A percentile compares a stretch with the other conserved stretches of the same genome.
Conservation (phyloP, 2,797 vertebrate species). For the Phyllotis vaccarum region DNA sequence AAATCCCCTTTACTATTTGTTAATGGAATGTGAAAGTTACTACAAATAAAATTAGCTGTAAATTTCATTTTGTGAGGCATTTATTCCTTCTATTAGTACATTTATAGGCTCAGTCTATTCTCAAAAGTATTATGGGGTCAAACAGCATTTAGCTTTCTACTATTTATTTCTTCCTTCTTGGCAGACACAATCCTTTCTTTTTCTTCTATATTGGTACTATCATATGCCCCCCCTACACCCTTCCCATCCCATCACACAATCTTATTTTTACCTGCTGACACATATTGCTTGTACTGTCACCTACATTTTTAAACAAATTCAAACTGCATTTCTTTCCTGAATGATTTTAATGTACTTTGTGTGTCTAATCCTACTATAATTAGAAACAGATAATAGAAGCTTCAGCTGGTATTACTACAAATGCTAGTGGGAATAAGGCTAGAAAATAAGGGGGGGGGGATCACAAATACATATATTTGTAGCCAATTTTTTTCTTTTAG, state of each 20-base stretch:
- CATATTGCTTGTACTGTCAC: neutral
- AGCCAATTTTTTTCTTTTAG: neutral
- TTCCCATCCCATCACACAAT: neutral
- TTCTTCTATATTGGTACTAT: neutral
- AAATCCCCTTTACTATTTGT: neutral
- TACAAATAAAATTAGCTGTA: constrained; percentile 11
- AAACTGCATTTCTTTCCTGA: constrained; percentile 32
- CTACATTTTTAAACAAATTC: constrained; percentile 31
- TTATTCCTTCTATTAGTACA: constrained; percentile 29
- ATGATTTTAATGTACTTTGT: neutral
- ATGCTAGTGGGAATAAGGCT: neutral
- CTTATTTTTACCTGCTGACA: constrained; percentile 19
- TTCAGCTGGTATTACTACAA: neutral
- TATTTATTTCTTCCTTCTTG: neutral
- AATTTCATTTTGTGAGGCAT: constrained; percentile 15
- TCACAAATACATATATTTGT: neutral
- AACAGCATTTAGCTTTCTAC: neutral
- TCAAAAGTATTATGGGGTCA: constrained; percentile 32
- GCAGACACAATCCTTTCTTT: neutral
- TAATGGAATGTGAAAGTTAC: neutral
- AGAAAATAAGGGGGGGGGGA: neutral
- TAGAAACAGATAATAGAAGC: neutral
- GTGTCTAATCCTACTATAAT: neutral
- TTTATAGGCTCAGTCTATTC: neutral
- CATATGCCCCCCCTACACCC: neutral